A percentile compares a stretch with the other conserved stretches of the same genome.
These are phyloP conservation scores for Onychomys torridus DNA, from an alignment of 2,797 vertebrate genomes.

Conservation along the genomic window DNA sequence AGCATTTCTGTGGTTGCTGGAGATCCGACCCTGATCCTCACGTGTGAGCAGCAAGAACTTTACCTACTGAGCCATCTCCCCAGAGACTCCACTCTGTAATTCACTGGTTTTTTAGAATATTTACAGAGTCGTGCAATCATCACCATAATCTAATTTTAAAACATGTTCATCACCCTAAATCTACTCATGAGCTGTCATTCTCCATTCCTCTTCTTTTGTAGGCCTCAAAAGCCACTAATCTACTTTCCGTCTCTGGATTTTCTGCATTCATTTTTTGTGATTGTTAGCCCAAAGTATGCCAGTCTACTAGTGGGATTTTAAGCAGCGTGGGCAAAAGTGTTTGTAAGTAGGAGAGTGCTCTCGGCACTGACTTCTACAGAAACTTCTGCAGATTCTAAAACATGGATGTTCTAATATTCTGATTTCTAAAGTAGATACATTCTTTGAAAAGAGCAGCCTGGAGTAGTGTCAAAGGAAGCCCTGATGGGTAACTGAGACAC, in stretches of 20 bases:
- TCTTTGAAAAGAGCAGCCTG: background rate
- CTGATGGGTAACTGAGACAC: background rate
- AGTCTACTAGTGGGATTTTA: constrained; percentile 42
- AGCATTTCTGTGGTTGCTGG: background rate
- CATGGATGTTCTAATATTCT: background rate
- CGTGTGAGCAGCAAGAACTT: background rate
- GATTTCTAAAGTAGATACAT: constrained; percentile 38
- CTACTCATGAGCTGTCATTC: background rate
- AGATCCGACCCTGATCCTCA: no score
- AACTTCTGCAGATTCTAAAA: constrained; percentile 55
- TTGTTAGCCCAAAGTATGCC: constrained; percentile 41
- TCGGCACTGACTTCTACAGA: constrained; percentile 14
- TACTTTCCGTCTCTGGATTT: constrained; percentile 8
- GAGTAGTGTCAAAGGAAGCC: constrained; percentile 1
- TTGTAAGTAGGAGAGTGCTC: constrained; percentile 33
- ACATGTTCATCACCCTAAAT: background rate
- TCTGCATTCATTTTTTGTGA: constrained; percentile 3
- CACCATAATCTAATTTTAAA: constrained; percentile 53
- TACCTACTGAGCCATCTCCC: background rate
- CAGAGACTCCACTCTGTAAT: background rate
- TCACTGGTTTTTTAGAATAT: background rate
- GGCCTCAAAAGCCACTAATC: background rate
- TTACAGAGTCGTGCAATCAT: background rate
- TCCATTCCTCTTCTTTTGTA: background rate
- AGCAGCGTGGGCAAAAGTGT: background rate